Percentiles rank a stretch among this genome's conserved stretches.
Evolutionary conservation across 2,888 invertebrate genomes (phyloP).

Genomic region (Cataglyphis cursor): DNA sequence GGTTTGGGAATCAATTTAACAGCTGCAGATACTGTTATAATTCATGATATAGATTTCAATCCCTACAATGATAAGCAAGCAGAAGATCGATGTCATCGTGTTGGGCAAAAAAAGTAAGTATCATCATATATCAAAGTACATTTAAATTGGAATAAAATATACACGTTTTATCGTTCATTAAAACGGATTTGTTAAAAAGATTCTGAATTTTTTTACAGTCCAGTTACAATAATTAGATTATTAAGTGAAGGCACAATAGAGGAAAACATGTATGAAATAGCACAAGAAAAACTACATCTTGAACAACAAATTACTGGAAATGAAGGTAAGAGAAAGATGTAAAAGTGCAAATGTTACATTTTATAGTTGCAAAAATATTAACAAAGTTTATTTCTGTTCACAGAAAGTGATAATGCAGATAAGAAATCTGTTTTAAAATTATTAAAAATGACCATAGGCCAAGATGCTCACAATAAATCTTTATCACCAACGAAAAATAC

Average conservation of each 20-base stretch:
- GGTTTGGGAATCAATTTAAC: slow-evolving; percentile 98
- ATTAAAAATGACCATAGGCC: slow-evolving; percentile 92
- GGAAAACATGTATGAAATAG: slow-evolving; percentile 96
- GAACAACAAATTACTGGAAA: slow-evolving; percentile 94
- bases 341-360: neutral
- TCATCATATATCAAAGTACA: neutral
- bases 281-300: slow-evolving; percentile 95
- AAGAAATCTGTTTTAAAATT: slow-evolving; percentile 93
- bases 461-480: slow-evolving; percentile 86
- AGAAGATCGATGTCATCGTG: slow-evolving; percentile 93
- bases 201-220: slow-evolving; percentile 87
- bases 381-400: slow-evolving; percentile 72
- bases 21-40: slow-evolving; percentile 97
- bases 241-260: slow-evolving; percentile 96
- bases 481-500: slow-evolving; percentile 74
- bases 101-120: slow-evolving; percentile 89
- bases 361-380: slow-evolving; percentile 38
- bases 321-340: slow-evolving; percentile 86
- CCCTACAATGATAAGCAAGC: slow-evolving; percentile 99
- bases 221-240: slow-evolving; percentile 95
- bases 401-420: slow-evolving; percentile 91
- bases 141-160: slow-evolving; percentile 16
- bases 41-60: slow-evolving; percentile 99
- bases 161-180: neutral
- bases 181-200: slow-evolving; percentile 11